Base-by-base conservation (phyloP, 2,888 invertebrate species). In the Blastobasis adustella region DNA sequence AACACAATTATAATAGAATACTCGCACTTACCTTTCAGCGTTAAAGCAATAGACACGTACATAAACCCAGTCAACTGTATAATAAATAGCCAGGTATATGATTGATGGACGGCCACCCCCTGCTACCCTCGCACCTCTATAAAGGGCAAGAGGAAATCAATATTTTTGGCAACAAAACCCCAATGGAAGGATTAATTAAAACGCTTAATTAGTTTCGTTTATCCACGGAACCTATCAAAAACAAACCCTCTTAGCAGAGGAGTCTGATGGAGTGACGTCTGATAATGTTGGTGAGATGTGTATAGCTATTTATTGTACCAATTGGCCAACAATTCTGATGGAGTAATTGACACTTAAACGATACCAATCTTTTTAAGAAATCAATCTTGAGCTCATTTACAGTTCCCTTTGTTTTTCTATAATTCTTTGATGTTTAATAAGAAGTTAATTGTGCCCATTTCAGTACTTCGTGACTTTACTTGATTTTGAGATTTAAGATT, bases 191-290 rank as follows among this genome's bases (percentile, higher is more conserved):
- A 82, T 83, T 82, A 82, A 86, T 85, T 84, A 83, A 82, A 82
- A 80, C 76, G 76, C 74, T 81, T 78, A 84, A 85, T 85, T 84
- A 85, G 80, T 79, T 84, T 83, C 76, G 77, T 82, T 83, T 81
- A 82, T 80, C 79, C 72, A 65, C 65, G 79, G 79, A 79, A 77
- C 79, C 79, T 79, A 78, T 82, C 78, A 80, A 76, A 79, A 77
- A 79, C 81, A 79, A 69, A 73, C 70, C 70, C 64, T 68, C 66
- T 23, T 23, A 23, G 23, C 23, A 23, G 23, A 23, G 23, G 23
- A 23, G 23, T 23, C 23, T 23, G 23, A 23, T 23, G 23, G 23
- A 23, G 23, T 23, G 23, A 23, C 70, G 70, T 67, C 67, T 76
- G 73, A 76, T 77, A 73, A 77, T 71, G 72, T 73, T 71, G 65